A percentile compares a stretch with the other conserved stretches of the same genome.
Evolutionary conservation across 2,113 vertebrate genomes (phyloP).

Genomic region (Casuarius casuarius): DNA sequence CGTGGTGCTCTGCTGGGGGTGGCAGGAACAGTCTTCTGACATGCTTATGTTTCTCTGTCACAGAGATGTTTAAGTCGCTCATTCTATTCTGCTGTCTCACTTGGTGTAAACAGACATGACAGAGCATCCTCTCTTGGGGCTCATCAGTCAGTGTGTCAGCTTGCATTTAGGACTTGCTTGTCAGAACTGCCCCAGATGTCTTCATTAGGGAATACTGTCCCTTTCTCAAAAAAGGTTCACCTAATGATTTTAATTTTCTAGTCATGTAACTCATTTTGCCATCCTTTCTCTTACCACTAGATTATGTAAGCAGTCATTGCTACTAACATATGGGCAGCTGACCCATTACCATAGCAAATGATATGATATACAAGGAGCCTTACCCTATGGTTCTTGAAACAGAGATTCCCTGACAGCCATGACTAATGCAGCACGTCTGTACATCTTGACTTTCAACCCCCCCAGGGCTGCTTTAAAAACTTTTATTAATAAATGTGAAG

Average conservation of each 20-base stretch:
- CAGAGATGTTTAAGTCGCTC: neutral
- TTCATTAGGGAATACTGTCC: neutral
- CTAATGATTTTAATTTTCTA: neutral
- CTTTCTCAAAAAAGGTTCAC: neutral
- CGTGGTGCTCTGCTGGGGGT: neutral
- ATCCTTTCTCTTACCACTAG: neutral
- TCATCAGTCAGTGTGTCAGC: neutral
- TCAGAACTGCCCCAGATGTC: neutral
- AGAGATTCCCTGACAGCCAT: neutral
- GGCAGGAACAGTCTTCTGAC: neutral
- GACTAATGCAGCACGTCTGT: neutral
- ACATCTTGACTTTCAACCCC: neutral
- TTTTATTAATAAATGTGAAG: neutral
- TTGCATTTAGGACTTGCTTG: neutral
- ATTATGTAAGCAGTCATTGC: neutral
- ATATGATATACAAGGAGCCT: rapidly evolving
- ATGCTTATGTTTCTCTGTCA: neutral
- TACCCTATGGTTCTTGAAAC: rapidly evolving
- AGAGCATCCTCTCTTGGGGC: neutral
- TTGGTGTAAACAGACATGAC: neutral
- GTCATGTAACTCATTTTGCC: neutral
- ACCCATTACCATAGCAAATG: neutral
- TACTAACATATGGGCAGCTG: neutral
- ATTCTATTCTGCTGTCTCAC: neutral
- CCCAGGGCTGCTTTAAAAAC: neutral